Evolutionary conservation across 2,797 vertebrate species (phyloP).

Genomic region (Arrhamphus sclerolepis): DNA sequence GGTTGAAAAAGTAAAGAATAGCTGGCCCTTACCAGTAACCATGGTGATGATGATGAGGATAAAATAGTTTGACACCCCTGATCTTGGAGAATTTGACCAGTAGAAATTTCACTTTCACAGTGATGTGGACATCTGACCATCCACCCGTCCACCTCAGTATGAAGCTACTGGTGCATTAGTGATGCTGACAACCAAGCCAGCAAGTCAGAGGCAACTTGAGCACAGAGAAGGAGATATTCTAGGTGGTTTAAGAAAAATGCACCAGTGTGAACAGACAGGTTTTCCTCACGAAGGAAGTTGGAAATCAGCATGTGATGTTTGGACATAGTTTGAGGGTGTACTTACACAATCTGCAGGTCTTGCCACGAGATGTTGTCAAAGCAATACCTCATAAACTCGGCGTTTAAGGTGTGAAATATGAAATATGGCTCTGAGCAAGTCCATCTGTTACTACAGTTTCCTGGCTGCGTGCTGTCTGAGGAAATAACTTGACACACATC

Average conservation of each 20-base stretch:
- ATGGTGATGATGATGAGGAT: too few species aligned
- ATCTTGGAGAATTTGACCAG: too few species aligned
- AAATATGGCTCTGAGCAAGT: slow-evolving; percentile 51
- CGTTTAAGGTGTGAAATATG: slow-evolving; percentile 31
- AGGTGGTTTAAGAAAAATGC: slow-evolving; percentile 1
- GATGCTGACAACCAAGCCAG: slow-evolving; percentile 4
- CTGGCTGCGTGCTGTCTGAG: slow-evolving; percentile 37
- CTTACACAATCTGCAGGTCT: slow-evolving; percentile 23
- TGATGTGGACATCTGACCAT: slow-evolving; percentile 44
- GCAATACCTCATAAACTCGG: slow-evolving; percentile 16
- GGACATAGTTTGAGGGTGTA: slow-evolving; percentile 2
- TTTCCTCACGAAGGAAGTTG: slow-evolving; percentile 7
- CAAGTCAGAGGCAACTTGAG: slow-evolving; percentile 5
- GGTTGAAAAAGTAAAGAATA: too few species aligned
- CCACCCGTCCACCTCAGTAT: slow-evolving; percentile 46
- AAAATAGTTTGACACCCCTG: too few species aligned
- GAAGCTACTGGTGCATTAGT: slow-evolving; percentile 27
- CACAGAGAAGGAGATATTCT: slow-evolving; percentile 14
- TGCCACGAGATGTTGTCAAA: slow-evolving; percentile 22
- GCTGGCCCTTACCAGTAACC: too few species aligned
- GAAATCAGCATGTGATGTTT: slow-evolving; percentile 2
- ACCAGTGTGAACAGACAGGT: not conserved
- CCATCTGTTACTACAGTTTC: slow-evolving; percentile 50
- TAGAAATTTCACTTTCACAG: slow-evolving; percentile 18
- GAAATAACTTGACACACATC: slow-evolving; percentile 48